Evolutionary conservation across 2,888 invertebrate species (phyloP).

Genomic region (Protophormia terraenovae): DNA sequence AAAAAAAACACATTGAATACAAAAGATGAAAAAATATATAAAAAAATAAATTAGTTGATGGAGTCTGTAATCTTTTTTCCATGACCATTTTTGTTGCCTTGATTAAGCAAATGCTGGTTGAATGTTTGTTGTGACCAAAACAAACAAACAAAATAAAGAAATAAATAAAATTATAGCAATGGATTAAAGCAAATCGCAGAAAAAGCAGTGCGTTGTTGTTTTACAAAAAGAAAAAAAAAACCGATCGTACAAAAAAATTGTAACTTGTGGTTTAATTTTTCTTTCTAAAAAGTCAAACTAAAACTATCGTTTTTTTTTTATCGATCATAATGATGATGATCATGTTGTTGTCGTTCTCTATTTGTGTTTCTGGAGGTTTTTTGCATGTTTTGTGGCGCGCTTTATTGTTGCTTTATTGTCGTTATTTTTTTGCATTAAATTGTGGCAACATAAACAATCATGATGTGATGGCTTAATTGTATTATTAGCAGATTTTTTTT

Average conservation of each 20-base stretch:
- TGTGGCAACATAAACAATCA: conserved; percentile 45
- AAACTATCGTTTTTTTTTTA: not conserved
- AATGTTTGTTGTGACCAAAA: not conserved
- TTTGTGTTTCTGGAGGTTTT: not conserved
- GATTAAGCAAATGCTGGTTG: conserved; percentile 26
- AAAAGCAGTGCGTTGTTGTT: conserved; percentile 6
- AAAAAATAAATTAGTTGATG: conserved; percentile 52
- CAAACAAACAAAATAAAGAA: conserved; percentile 18
- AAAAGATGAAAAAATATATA: conserved; percentile 17
- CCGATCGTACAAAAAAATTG: not conserved
- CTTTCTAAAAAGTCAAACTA: not conserved
- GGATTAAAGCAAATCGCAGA: not conserved
- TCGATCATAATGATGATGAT: too few species aligned
- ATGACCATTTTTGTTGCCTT: conserved; percentile 24
- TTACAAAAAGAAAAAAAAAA: not conserved
- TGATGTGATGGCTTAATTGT: conserved; percentile 68
- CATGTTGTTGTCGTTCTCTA: not conserved
- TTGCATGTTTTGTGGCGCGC: conserved; percentile 15
- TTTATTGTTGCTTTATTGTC: conserved; percentile 21
- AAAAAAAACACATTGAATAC: not conserved
- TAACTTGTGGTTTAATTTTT: conserved; percentile 29
- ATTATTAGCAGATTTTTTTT: conserved; percentile 65
- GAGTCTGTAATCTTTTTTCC: conserved; percentile 29
- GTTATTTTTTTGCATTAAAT: conserved; percentile 25
- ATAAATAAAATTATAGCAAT: too few species aligned